Percentiles rank a stretch among this genome's conserved stretches.
Evolutionary conservation across 2,888 invertebrate genomes (phyloP).

Genomic region (Leucania comma): DNA sequence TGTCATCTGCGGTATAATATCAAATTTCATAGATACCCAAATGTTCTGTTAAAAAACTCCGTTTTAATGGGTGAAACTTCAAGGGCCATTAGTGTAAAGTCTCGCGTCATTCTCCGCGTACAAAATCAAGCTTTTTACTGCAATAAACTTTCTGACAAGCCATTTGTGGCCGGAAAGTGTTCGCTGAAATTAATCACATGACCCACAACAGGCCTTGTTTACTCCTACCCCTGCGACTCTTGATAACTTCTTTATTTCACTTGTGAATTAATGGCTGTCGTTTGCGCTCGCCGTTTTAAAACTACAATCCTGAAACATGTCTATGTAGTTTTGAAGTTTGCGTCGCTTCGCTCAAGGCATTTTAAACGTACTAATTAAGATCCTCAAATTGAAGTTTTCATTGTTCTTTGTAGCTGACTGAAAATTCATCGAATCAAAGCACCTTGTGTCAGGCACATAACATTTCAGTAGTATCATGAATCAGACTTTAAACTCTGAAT

Average conservation of each 20-base stretch:
- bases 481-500: conserved; percentile 69
- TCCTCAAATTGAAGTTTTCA: conserved; percentile 79
- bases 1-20: conserved; percentile 51
- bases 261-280: conserved; percentile 69
- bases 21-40: conserved; percentile 69
- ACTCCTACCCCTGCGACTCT: conserved; percentile 72
- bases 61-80: conserved; percentile 83
- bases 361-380: conserved; percentile 80
- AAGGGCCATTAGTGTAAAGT: conserved; percentile 85
- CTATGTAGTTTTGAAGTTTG: conserved; percentile 69
- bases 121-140: conserved; percentile 86
- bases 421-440: conserved; percentile 84
- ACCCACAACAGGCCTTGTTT: conserved; percentile 80
- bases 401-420: conserved; percentile 81
- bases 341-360: conserved; percentile 63
- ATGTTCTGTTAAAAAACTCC: conserved; percentile 74
- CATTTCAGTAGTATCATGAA: conserved; percentile 70
- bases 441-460: conserved; percentile 78
- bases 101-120: conserved; percentile 83
- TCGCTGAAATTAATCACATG: conserved; percentile 86
- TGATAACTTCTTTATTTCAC: conserved; percentile 81
- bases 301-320: conserved; percentile 56
- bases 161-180: conserved; percentile 86
- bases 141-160: conserved; percentile 89
- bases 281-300: conserved; percentile 61